These are phyloP conservation scores for Microctenopoma lineatum DNA, from an alignment of 2,797 vertebrate genomes.

Conservation along the genomic window DNA sequence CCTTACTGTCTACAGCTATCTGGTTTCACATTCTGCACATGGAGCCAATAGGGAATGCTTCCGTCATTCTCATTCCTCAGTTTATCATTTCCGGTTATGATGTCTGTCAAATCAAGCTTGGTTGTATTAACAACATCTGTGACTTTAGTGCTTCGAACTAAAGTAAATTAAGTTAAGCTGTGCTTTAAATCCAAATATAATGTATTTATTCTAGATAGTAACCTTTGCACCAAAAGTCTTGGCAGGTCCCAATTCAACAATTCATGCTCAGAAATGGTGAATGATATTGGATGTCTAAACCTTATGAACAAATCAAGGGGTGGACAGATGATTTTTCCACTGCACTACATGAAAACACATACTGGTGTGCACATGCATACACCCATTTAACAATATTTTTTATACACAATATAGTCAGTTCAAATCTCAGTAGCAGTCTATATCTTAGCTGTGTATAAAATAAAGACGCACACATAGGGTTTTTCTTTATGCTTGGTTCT, in stretches of 20 bases:
- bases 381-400: neutral
- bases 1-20: slow-evolving; percentile 6
- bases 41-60: slow-evolving; percentile 4
- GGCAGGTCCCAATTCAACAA: neutral
- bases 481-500: neutral
- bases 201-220: neutral
- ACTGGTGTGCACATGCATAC: slow-evolving; percentile 3
- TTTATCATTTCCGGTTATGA: slow-evolving; percentile 7
- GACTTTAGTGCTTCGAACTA: neutral
- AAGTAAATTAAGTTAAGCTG: neutral
- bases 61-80: slow-evolving; percentile 5
- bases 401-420: neutral
- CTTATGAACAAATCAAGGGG: slow-evolving; percentile 16
- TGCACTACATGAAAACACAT: slow-evolving; percentile 8
- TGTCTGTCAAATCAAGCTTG: slow-evolving; percentile 16
- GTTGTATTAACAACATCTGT: slow-evolving; percentile 2
- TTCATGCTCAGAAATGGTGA: slow-evolving; percentile 1
- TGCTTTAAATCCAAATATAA: slow-evolving; percentile 1
- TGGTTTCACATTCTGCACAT: neutral
- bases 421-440: too few species aligned
- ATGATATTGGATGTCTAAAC: neutral
- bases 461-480: neutral
- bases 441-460: neutral
- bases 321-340: slow-evolving; percentile 31
- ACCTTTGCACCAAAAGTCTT: neutral